Evolutionary conservation across 2,888 invertebrate genomes (phyloP).

Genomic region (Rhamnusium bicolor): DNA sequence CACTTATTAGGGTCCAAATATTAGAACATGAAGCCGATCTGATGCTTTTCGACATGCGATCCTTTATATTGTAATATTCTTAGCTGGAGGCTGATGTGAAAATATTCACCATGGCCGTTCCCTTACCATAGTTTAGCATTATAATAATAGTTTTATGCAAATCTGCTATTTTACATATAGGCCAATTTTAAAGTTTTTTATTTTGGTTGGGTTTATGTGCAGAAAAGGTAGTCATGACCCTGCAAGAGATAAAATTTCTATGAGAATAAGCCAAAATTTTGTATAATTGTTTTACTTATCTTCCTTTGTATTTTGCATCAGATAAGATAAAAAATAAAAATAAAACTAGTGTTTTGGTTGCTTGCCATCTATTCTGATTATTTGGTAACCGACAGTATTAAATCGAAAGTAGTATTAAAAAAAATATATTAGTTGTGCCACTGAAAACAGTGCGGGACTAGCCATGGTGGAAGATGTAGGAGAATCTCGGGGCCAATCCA

Average conservation of each 20-base stretch:
- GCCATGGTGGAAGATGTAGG: no score
- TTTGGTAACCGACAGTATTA: no score
- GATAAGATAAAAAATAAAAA: no score
- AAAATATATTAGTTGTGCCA: no score
- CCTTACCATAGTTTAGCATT: conserved; percentile 23
- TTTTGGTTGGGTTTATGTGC: conserved; percentile 8
- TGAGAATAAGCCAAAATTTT: conserved; percentile 5
- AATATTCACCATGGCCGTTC: conserved; percentile 15
- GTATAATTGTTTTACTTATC: no score
- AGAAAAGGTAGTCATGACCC: background rate
- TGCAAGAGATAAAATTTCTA: background rate
- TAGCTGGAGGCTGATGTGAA: conserved; percentile 24
- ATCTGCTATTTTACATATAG: conserved; percentile 25
- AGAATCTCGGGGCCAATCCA: no score
- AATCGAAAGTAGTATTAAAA: no score
- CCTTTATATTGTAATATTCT: conserved; percentile 35
- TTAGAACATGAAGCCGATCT: conserved; percentile 20
- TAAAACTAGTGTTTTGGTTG: no score
- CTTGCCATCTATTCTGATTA: no score
- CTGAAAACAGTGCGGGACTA: no score
- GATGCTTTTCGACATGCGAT: conserved; percentile 35
- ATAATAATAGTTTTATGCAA: conserved; percentile 37
- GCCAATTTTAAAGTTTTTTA: conserved; percentile 16
- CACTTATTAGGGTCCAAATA: conserved; percentile 26
- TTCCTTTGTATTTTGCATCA: no score